Conservation (phyloP, 2,113 vertebrate genomes). For the Phalacrocorax carbo region DNA sequence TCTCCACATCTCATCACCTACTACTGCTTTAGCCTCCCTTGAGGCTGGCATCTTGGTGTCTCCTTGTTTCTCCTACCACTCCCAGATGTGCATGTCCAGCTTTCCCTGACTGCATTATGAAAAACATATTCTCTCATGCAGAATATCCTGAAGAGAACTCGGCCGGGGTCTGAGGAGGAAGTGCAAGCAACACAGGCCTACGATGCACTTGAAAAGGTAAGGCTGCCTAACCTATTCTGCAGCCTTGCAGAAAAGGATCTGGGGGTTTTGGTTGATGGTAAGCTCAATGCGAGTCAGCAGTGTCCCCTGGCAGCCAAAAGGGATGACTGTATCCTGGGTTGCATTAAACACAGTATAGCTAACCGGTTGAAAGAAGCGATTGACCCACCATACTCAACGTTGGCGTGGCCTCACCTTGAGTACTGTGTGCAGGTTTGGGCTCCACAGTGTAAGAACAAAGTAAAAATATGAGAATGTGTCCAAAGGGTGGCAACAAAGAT, state of each 20-base stretch:
- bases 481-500: background rate
- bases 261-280: background rate
- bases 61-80: background rate
- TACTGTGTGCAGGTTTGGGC: background rate
- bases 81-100: background rate
- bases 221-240: background rate
- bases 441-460: background rate
- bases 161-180: slow-evolving; percentile 83
- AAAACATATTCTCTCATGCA: slow-evolving; percentile 39
- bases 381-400: background rate
- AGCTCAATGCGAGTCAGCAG: background rate
- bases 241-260: background rate
- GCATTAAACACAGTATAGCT: background rate
- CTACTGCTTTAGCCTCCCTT: background rate
- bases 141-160: slow-evolving; percentile 95
- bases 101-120: background rate
- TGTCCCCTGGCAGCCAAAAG: background rate
- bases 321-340: background rate
- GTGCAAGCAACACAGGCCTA: slow-evolving; percentile 87
- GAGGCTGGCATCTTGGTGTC: background rate
- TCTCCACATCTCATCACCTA: background rate
- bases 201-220: slow-evolving; percentile 89
- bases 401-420: background rate
- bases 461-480: background rate
- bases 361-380: background rate